Evolutionary conservation across 2,888 invertebrate species (phyloP), one percentile per base, ranked within the genome.

Genomic region (Eulithis testata): DNA sequence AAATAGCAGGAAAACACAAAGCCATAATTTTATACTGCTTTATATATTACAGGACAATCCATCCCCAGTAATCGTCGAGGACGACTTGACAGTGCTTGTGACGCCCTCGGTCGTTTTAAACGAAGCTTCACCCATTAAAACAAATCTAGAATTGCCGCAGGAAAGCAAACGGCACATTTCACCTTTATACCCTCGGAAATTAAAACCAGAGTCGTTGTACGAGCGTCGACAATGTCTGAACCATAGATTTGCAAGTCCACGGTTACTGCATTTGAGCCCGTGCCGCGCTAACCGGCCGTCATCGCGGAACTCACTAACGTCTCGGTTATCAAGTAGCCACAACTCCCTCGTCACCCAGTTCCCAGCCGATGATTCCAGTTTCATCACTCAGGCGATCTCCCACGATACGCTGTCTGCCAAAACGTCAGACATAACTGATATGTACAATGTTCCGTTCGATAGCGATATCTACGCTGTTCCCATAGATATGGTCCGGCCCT

Each of bases 401-500:
- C 97, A 97, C 81, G 97, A 97, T 81, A 96, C 97, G 2, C 91
- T 97, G 45, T 93, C 94, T 9, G 81, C 88, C 4, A 94, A 95
- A 69, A 95, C 96, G n/a, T 95, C 95, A 69, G 96, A 96, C 80
- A 97, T 97, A 67, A 95, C 95, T 45, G 97, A 97, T 85, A 95
- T 97, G 94, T 97, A 97, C 85, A 97, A 97, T 89, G 97, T 97
- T 67, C 97, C 97, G 71, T 96, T 97, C 76, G 97, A 97, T 82
- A 97, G 97, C 76, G 97, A 97, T 85, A 96, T 97, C 74, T 97
- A 97, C 83, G 96, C 97, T 11, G 96, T 97, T 66, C 97, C 97
- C 47, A 95, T 97, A 68, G 97, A 97, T 86, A 96, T 96, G 87
- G 95, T 97, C 14, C 93, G 94, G 69, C 95, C 96, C 50, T 90